Conservation (phyloP, 2,888 invertebrate genomes). For the Junonia oenone region DNA sequence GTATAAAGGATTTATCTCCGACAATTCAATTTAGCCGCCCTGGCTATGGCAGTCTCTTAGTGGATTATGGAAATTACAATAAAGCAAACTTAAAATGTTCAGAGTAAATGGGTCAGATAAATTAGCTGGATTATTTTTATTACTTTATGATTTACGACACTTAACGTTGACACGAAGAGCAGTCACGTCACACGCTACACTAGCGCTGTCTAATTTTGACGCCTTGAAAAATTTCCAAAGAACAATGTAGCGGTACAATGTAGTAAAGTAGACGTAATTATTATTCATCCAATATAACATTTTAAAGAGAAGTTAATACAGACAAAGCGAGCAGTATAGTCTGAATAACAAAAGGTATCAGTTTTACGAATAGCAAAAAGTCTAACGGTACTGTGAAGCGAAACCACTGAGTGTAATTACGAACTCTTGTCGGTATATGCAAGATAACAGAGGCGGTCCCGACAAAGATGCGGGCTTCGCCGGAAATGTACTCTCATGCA, state of each 20-base stretch:
- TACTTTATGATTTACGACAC: neutral
- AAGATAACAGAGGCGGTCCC: constrained; percentile 41
- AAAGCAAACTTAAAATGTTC: neutral
- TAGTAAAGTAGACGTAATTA: neutral
- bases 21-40: neutral
- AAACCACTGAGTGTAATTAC: constrained; percentile 23
- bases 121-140: neutral
- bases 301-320: neutral
- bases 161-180: neutral
- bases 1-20: neutral
- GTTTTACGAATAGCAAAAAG: constrained; percentile 1
- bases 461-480: constrained; percentile 50
- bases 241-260: neutral
- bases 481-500: constrained; percentile 60
- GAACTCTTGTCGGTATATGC: constrained; percentile 29
- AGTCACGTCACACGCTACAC: neutral
- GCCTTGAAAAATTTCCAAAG: neutral
- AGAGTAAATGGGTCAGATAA: neutral
- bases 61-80: neutral
- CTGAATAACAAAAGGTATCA: neutral
- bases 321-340: neutral
- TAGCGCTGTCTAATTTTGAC: neutral
- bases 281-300: neutral
- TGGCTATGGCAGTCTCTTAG: neutral
- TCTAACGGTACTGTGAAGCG: constrained; percentile 14